phyloP scores from a whole-genome alignment of 2,888 invertebrate species.

The Zele albiditarsus region DNA sequence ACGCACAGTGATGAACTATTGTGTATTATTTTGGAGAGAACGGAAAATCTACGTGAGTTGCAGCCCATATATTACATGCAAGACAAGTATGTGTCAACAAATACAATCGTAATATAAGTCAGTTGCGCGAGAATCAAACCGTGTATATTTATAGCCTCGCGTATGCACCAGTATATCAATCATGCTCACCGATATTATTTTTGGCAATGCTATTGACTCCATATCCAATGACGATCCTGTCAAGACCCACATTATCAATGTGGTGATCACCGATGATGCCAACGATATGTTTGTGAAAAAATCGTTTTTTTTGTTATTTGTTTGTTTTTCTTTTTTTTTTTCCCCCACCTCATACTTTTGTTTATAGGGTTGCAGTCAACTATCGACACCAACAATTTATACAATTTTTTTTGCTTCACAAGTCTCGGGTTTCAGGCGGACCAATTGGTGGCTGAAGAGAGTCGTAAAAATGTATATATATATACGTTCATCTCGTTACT shows the following conservation, averaged over 20 bases:
- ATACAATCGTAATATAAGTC: constrained; percentile 3
- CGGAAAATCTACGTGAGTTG: constrained; percentile 59
- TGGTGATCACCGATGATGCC: too few species aligned
- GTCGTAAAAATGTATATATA: background rate
- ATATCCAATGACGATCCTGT: background rate
- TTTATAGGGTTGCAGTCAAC: too few species aligned
- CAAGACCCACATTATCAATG: too few species aligned
- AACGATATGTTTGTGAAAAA: too few species aligned
- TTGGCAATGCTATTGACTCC: background rate
- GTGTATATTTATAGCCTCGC: background rate
- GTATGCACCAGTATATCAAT: constrained; percentile 4
- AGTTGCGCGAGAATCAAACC: background rate
- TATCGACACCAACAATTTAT: too few species aligned
- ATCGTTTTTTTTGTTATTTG: too few species aligned
- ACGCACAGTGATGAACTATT: constrained; percentile 71
- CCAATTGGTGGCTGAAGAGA: too few species aligned
- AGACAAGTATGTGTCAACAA: background rate
- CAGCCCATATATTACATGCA: constrained; percentile 7
- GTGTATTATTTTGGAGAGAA: constrained; percentile 69
- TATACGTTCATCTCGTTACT: background rate
- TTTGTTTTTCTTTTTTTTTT: too few species aligned
- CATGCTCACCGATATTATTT: background rate
- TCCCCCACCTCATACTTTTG: too few species aligned
- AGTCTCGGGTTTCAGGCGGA: too few species aligned
- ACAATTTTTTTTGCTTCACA: too few species aligned